phyloP scores from a whole-genome alignment of 2,113 vertebrate genomes.

The Phylloscopus trochilus region DNA sequence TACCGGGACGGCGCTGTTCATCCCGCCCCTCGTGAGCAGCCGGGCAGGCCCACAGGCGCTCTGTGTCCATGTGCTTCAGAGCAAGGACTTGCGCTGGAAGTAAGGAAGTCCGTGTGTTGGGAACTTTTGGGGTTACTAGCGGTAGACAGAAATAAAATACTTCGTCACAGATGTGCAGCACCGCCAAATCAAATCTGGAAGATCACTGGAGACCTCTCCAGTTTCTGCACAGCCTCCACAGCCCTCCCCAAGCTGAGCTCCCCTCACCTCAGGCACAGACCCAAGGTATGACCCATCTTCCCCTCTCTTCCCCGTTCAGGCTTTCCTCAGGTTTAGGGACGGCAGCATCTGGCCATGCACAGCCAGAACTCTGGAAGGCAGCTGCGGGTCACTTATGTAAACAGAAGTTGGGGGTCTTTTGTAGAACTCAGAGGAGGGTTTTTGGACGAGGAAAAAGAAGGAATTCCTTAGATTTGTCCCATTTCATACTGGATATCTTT shows the following conservation, averaged over 20 bases:
- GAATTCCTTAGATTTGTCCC: background rate
- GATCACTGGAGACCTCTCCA: fast-evolving
- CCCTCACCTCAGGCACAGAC: fast-evolving
- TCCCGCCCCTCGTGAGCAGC: background rate
- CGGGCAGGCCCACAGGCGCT: background rate
- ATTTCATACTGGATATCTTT: background rate
- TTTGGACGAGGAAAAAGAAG: background rate
- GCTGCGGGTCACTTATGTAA: background rate
- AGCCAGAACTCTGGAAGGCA: background rate
- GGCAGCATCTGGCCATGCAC: background rate
- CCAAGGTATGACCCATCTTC: background rate
- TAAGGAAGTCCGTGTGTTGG: fast-evolving
- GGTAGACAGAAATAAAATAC: background rate
- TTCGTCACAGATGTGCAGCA: background rate
- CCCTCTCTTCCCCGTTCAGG: background rate
- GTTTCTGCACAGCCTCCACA: background rate
- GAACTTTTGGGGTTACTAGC: background rate
- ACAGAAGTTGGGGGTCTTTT: fast-evolving
- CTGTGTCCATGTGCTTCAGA: background rate
- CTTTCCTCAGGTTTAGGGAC: no score
- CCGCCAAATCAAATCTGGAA: background rate
- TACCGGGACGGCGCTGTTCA: background rate
- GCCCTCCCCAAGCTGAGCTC: background rate
- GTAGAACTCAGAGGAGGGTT: background rate
- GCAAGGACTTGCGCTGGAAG: background rate